phyloP scores from a whole-genome alignment of 2,888 invertebrate genomes.

The Eristalis pertinax region DNA sequence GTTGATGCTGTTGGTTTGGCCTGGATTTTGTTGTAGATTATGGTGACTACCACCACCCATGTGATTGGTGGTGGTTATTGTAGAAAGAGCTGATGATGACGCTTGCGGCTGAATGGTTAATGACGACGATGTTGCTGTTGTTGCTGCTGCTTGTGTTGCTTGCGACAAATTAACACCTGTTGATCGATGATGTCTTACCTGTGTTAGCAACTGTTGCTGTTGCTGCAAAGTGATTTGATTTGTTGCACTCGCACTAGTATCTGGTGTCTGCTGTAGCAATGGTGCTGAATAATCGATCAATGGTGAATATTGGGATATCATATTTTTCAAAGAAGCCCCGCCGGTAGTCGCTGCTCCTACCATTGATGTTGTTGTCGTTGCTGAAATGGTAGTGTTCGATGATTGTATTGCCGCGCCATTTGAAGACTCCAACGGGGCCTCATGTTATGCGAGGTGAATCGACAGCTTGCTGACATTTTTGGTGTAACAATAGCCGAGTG shows the following conservation, averaged over 20 bases:
- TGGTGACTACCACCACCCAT: constrained; percentile 21
- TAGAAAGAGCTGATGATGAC: constrained; percentile 36
- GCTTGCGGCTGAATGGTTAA: constrained; percentile 50
- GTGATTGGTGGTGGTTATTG: constrained; percentile 39
- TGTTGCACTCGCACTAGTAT: constrained; percentile 44
- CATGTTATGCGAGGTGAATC: constrained; percentile 94
- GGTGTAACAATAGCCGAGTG: constrained; percentile 91
- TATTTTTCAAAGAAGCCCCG: constrained; percentile 74
- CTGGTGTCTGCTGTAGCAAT: constrained; percentile 78
- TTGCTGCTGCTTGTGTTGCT: constrained; percentile 60
- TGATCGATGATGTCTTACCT: constrained; percentile 71
- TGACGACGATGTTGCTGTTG: constrained; percentile 19
- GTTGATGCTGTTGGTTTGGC: constrained; percentile 74
- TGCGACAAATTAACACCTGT: constrained; percentile 57
- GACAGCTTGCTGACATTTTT: constrained; percentile 87
- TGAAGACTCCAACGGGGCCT: constrained; percentile 86
- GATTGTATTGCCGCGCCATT: constrained; percentile 80
- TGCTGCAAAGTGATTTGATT: constrained; percentile 64
- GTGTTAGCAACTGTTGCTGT: constrained; percentile 64
- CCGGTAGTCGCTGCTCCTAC: constrained; percentile 74
- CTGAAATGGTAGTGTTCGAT: constrained; percentile 73
- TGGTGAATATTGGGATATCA: constrained; percentile 77
- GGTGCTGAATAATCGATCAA: constrained; percentile 80
- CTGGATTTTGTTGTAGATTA: constrained; percentile 40
- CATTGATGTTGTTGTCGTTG: constrained; percentile 73